These are phyloP conservation scores for Musca domestica DNA, from an alignment of 1,140 invertebrate genomes.

Conservation along the genomic window DNA sequence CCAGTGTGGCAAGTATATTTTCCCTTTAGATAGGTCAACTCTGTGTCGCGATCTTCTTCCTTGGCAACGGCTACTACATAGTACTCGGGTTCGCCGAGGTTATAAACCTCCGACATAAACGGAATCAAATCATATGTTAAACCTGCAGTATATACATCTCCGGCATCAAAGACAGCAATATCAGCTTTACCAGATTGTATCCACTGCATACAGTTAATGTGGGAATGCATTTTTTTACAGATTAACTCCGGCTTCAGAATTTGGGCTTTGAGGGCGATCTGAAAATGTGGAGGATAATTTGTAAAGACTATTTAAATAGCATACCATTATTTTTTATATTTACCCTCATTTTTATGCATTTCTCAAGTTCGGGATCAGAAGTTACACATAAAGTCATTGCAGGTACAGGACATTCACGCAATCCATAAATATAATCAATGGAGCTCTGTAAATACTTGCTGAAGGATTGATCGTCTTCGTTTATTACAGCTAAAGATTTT, in stretches of 20 bases:
- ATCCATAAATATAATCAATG: slow-evolving; percentile 67
- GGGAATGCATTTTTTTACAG: slow-evolving; percentile 81
- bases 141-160: slow-evolving; percentile 91
- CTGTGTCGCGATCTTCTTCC: slow-evolving; percentile 80
- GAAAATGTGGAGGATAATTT: slow-evolving; percentile 28
- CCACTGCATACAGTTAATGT: slow-evolving; percentile 87
- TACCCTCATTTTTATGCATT: slow-evolving; percentile 93
- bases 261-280: slow-evolving; percentile 83
- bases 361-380: slow-evolving; percentile 84
- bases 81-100: slow-evolving; percentile 79
- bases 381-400: slow-evolving; percentile 85
- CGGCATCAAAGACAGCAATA: slow-evolving; percentile 85
- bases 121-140: slow-evolving; percentile 76
- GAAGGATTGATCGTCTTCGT: slow-evolving; percentile 59
- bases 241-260: slow-evolving; percentile 83
- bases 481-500: slow-evolving; percentile 61
- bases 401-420: slow-evolving; percentile 77
- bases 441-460: slow-evolving; percentile 67
- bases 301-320: background rate
- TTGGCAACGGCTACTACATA: slow-evolving; percentile 93
- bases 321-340: slow-evolving; percentile 31
- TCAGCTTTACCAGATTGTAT: slow-evolving; percentile 80
- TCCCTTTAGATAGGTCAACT: slow-evolving; percentile 84
- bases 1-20: slow-evolving; percentile 90
- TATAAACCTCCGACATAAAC: slow-evolving; percentile 87